phyloP scores from a whole-genome alignment of 2,888 invertebrate genomes.

The Euzetes globulus region DNA sequence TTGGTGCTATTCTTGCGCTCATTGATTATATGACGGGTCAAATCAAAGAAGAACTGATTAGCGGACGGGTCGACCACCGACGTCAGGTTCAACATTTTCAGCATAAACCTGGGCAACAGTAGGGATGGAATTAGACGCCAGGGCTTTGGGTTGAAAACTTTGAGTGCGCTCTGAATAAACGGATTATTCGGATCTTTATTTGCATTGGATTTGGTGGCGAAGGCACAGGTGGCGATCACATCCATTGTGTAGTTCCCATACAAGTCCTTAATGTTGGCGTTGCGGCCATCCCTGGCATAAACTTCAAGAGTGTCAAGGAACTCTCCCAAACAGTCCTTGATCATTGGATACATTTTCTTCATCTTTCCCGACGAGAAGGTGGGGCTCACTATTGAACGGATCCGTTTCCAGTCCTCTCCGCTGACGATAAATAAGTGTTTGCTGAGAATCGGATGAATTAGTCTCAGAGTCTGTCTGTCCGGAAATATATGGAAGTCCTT shows the following conservation, averaged over 20 bases:
- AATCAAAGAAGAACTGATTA: too few relatives aligned
- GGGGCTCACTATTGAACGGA: neutral
- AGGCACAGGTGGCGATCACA: slow-evolving; percentile 57
- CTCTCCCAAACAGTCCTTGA: slow-evolving; percentile 16
- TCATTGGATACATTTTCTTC: slow-evolving; percentile 31
- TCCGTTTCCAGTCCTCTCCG: slow-evolving; percentile 28
- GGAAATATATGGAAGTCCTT: slow-evolving; percentile 29
- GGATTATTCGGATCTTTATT: slow-evolving; percentile 44
- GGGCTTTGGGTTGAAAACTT: too few relatives aligned
- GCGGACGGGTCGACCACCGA: too few relatives aligned
- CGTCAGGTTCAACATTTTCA: too few relatives aligned
- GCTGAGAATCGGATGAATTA: neutral
- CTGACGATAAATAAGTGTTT: neutral
- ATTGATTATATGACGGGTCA: slow-evolving; percentile 48
- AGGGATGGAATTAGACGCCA: too few relatives aligned
- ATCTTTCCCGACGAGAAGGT: slow-evolving; percentile 19
- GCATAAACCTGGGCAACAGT: too few relatives aligned
- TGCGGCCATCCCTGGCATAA: neutral
- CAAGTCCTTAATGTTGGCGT: neutral
- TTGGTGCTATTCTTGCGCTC: slow-evolving; percentile 51
- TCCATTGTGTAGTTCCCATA: slow-evolving; percentile 57
- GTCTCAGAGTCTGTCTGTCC: neutral
- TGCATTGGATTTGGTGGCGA: slow-evolving; percentile 53
- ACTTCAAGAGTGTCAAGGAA: neutral
- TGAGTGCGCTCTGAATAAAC: neutral